Evolutionary conservation across 2,797 vertebrate genomes (phyloP), one percentile per base, ranked within the genome.

Genomic region (Labroides dimidiatus): DNA sequence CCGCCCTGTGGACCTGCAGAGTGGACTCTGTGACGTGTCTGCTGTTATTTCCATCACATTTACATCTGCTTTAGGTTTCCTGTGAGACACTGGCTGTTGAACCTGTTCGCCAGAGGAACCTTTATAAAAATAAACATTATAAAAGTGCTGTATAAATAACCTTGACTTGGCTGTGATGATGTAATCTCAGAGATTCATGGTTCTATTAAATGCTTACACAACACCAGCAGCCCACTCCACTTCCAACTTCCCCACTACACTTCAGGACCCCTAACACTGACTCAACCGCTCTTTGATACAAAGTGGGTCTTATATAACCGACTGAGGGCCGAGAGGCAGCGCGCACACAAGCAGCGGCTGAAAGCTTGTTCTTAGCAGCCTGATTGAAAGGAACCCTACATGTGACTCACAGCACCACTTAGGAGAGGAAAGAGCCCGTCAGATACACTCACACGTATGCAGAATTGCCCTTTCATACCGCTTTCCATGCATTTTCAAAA

Each of bases 121-220:
- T 74, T 69, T 55, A 62, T 75, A 84, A 78, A 87, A 80, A 84
- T 78, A 89, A 78, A 78, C 59, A 80, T 65, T 53, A 64, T 52
- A 76, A 82, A 75, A 73, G 74, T 17, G 14, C 21, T 1, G 49
- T 80, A 80, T 83, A 88, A 89, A 86, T 84, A 85, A 81, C 74
- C 49, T 50, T 58, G 66, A 77, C 77, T 76, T 60, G 69, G 62
- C 69, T 0, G 55, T 49, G 77, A 68, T 92, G 89, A 90, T 78
- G 82, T 86, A 90, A 91, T 87, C 61, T 30, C 44, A 0, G 77
- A 78, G 79, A 78, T 85, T 80, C 80, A 73, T 11, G 27, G 64
- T 69, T 84, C 70, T 69, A 73, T 78, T 84, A 79, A 79, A 81
- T 50, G 70, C 87, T 91, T 89, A 90, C 79, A 78, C 87, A 92